Conservation (phyloP, 2,797 vertebrate species). For the Semotilus atromaculatus region DNA sequence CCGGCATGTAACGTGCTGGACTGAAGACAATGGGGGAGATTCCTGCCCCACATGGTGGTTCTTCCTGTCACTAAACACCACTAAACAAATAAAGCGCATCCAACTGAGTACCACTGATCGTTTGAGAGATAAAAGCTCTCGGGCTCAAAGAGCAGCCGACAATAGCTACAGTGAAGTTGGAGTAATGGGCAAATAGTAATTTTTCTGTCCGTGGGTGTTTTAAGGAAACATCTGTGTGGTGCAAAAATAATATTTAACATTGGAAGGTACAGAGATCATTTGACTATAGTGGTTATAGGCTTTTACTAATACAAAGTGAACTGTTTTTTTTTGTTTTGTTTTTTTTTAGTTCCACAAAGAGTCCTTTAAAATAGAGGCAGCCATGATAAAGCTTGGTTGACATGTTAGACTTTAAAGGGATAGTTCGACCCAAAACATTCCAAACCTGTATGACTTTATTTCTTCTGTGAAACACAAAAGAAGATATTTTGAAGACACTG, state of each 20-base stretch:
- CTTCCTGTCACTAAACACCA: conserved; percentile 62
- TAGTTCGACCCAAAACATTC: not conserved
- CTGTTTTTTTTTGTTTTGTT: not conserved
- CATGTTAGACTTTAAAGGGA: not conserved
- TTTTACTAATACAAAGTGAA: not conserved
- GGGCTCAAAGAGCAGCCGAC: conserved; percentile 22
- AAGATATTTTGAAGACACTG: not conserved
- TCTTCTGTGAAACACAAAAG: not conserved
- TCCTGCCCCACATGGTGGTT: conserved; percentile 57
- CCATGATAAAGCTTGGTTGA: not conserved
- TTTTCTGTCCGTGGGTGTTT: not conserved
- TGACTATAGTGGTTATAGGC: not conserved
- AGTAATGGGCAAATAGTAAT: not conserved
- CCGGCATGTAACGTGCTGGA: conserved; percentile 8
- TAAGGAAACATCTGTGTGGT: not conserved
- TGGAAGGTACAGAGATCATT: not conserved
- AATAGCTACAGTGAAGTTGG: conserved; percentile 23
- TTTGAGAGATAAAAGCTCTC: conserved; percentile 29
- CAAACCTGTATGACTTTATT: not conserved
- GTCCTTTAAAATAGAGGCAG: not conserved
- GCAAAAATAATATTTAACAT: not conserved
- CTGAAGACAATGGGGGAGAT: conserved; percentile 58
- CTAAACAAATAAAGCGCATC: conserved; percentile 53
- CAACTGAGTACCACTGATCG: conserved; percentile 40
- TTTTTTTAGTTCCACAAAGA: not conserved